Conservation (phyloP, 2,888 invertebrate species). For the Leucophora obtusa region DNA sequence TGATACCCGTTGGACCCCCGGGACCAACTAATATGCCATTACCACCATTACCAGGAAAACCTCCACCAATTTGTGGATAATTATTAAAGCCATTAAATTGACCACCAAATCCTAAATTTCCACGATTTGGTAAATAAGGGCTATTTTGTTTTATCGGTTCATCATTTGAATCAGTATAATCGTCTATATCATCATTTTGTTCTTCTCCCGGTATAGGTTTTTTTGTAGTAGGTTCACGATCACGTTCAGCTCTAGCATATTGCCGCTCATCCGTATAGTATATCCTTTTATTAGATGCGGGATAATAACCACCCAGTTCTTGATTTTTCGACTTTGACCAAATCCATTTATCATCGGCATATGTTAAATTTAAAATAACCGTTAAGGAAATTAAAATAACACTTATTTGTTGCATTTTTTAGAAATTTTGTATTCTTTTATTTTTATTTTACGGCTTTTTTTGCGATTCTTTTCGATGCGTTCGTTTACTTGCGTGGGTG, state of each 20-base stretch:
- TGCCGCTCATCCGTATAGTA: constrained; percentile 52
- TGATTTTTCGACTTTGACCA: constrained; percentile 71
- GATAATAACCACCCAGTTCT: constrained; percentile 62
- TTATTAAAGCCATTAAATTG: constrained; percentile 43
- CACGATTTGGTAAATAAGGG: constrained; percentile 66
- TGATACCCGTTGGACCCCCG: constrained; percentile 79
- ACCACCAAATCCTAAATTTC: constrained; percentile 40
- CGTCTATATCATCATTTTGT: constrained; percentile 76
- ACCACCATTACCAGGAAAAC: constrained; percentile 62
- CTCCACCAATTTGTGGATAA: constrained; percentile 35
- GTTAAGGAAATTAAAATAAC: constrained; percentile 20
- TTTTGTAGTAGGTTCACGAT: constrained; percentile 75
- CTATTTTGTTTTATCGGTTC: constrained; percentile 73
- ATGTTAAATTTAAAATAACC: constrained; percentile 38
- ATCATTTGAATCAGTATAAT: constrained; percentile 72
- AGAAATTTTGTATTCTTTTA: constrained; percentile 10
- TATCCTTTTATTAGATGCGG: constrained; percentile 46
- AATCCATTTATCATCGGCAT: constrained; percentile 73
- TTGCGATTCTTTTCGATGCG: constrained; percentile 36
- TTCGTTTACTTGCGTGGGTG: constrained; percentile 63
- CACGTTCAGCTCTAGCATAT: constrained; percentile 63
- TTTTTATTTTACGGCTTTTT: constrained; percentile 17
- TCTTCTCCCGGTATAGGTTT: constrained; percentile 71
- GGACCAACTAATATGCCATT: constrained; percentile 79
- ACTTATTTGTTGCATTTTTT: constrained; percentile 27